Evolutionary conservation across 2,797 vertebrate genomes (phyloP), one percentile per base, ranked within the genome.

Genomic region (Urophycis tenuis): DNA sequence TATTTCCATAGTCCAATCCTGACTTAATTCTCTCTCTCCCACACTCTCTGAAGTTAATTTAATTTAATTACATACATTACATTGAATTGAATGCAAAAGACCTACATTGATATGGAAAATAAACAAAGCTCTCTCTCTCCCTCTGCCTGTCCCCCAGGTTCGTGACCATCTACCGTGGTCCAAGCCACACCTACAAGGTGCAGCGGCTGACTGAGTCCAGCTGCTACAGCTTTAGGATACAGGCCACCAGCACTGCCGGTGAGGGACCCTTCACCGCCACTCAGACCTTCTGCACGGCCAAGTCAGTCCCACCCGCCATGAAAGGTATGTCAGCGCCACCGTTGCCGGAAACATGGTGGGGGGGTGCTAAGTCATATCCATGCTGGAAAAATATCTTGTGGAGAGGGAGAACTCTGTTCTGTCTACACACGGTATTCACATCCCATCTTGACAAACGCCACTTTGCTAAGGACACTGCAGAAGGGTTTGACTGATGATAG

Each of bases 131-230:
- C 39, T 41, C 39, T 12, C 39, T 41, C 39, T 64, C 60, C 60
- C 19, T 67, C 70, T 12, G 9, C 67, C n/a, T 25, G 12, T 53
- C 32, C 32, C 75, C 2, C 83, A 99, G 98, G 93, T 99, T 99
- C 85, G 92, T 96, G 86, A 94, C 95, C 0, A 96, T 99, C 91
- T 99, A 99, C 79, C 92, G 94, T 74, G 98, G 98, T 30, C 96
- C 97, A 78, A 98, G 98, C 88, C 98, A 98, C 89, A 99, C 97
- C 0, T 99, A 98, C 89, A 98, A 97, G 91, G 94, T 99, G 75
- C 97, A 99, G 89, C 93, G 97, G 71, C 89, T 99, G 90, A 95
- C 87, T 0, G 98, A 99, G 85, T 96, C 94, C 84, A 98, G 95
- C 10, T 94, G 93, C 88, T 98, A 97, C 93, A 94, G 92, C 0